phyloP scores from a whole-genome alignment of 2,113 vertebrate species.

The Boulengeromyrus knoepffleri region DNA sequence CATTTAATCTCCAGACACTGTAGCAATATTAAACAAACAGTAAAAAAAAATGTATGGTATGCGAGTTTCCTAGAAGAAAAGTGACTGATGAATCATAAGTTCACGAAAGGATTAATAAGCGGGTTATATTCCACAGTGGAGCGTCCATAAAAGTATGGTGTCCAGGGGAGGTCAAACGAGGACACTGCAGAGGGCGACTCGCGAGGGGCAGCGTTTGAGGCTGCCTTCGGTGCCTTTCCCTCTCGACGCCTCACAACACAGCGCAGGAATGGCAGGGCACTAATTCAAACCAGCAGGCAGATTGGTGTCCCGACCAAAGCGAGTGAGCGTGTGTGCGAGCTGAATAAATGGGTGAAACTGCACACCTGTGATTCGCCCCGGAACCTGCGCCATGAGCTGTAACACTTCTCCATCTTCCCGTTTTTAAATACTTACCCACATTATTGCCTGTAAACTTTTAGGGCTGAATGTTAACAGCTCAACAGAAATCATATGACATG shows the following conservation, averaged over 20 bases:
- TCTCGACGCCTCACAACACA: neutral
- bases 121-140: neutral
- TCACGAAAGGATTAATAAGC: neutral
- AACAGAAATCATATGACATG: neutral
- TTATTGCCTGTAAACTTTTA: neutral
- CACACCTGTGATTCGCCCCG: neutral
- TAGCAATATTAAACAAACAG: neutral
- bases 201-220: neutral
- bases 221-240: neutral
- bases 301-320: neutral
- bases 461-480: conserved; percentile 1
- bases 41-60: neutral
- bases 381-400: neutral
- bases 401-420: neutral
- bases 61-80: neutral
- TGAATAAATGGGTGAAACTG: neutral
- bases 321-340: neutral
- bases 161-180: neutral
- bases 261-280: neutral
- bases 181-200: neutral
- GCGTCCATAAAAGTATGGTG: neutral
- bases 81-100: neutral
- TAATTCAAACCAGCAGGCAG: conserved; percentile 18
- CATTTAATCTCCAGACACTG: neutral
- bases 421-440: neutral